A percentile compares a stretch with the other conserved stretches of the same genome.
Conservation (phyloP, 2,113 vertebrate species). For the Ciconia boyciana region DNA sequence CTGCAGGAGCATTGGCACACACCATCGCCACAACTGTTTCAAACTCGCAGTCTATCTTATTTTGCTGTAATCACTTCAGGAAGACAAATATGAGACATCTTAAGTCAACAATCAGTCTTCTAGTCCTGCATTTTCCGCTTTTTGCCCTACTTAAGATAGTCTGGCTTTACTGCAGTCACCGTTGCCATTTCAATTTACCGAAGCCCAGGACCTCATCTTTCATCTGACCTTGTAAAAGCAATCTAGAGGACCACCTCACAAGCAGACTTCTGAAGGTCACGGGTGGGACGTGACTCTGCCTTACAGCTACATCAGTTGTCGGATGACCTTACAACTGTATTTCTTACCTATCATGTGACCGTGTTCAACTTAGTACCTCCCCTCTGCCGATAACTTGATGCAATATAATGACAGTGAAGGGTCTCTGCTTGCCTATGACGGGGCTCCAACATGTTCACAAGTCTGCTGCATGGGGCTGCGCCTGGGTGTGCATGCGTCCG, state of each 20-base stretch:
- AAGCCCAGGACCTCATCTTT: neutral
- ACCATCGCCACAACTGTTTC: neutral
- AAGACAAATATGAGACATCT: neutral
- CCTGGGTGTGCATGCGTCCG: accelerated
- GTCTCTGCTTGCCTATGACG: accelerated
- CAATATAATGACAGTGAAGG: accelerated
- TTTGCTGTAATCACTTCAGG: neutral
- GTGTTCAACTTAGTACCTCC: neutral
- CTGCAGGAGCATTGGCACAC: neutral
- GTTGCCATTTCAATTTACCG: neutral
- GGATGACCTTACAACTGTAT: neutral
- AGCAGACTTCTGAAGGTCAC: neutral
- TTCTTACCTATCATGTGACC: neutral
- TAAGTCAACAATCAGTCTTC: neutral
- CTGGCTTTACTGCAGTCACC: neutral
- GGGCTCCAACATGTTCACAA: neutral
- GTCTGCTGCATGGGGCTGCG: neutral
- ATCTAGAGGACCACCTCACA: neutral
- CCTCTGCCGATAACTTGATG: accelerated
- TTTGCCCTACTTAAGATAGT: neutral
- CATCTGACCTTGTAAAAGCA: neutral
- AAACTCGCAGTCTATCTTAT: neutral
- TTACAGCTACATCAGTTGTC: neutral
- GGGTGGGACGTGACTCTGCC: no score
- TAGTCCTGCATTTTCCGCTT: neutral